phyloP scores from a whole-genome alignment of 1,140 invertebrate genomes.

The Bombus picipes region DNA sequence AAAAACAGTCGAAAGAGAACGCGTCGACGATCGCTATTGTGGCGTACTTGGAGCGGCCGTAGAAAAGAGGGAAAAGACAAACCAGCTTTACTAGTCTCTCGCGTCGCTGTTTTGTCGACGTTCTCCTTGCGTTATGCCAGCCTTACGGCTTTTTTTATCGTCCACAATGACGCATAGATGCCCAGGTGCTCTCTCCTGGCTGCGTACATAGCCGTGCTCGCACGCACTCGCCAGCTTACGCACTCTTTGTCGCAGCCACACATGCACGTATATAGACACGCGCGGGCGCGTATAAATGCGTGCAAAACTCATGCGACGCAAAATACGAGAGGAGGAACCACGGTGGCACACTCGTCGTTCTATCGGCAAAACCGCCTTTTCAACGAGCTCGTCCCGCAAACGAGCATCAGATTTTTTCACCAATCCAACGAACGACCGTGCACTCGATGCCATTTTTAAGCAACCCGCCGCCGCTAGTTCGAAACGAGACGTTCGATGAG shows the following conservation, averaged over 20 bases:
- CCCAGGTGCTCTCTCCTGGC: conserved; percentile 55
- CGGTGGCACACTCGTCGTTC: neutral
- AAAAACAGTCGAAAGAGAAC: neutral
- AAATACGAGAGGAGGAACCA: conserved; percentile 9
- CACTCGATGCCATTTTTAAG: conserved; percentile 4
- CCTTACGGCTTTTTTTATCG: conserved; percentile 59
- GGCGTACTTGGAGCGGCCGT: neutral
- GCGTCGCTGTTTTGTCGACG: conserved; percentile 50
- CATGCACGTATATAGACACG: too few species aligned
- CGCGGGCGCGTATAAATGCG: neutral
- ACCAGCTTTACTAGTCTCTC: conserved; percentile 57
- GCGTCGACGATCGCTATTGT: conserved; percentile 18
- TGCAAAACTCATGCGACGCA: neutral
- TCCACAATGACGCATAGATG: conserved; percentile 62
- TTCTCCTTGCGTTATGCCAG: conserved; percentile 53
- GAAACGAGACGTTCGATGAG: conserved; percentile 36
- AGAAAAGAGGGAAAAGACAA: conserved; percentile 50
- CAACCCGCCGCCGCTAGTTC: neutral
- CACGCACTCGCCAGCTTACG: conserved; percentile 20
- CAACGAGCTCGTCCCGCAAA: conserved; percentile 6
- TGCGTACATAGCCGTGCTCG: neutral
- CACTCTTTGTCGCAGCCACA: neutral
- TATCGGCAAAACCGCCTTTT: neutral
- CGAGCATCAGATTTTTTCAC: conserved; percentile 15
- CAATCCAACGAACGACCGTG: neutral